A percentile compares a stretch with the other conserved stretches of the same genome.
phyloP scores from a whole-genome alignment of 1,140 invertebrate genomes.

The Mylabris phalerata region DNA sequence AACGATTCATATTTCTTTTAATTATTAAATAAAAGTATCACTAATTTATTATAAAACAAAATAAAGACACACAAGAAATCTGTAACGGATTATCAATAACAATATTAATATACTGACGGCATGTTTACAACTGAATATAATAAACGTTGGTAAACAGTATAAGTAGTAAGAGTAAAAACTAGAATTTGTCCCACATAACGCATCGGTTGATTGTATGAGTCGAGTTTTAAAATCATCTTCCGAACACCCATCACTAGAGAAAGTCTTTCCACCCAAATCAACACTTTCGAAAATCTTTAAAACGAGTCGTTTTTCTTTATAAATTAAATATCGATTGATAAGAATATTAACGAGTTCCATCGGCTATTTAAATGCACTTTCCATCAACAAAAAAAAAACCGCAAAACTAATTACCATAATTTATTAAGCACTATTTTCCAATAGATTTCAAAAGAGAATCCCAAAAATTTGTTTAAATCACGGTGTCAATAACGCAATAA shows the following conservation, averaged over 20 bases:
- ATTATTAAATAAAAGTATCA: no score
- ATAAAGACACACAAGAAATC: no score
- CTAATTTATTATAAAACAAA: no score
- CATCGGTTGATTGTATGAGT: constrained; percentile 14
- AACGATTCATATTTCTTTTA: no score
- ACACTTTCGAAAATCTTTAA: constrained; percentile 11
- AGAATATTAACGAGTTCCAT: not conserved
- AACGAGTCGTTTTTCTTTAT: constrained; percentile 1
- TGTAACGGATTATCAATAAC: no score
- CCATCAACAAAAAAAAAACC: not conserved
- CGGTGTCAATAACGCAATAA: not conserved
- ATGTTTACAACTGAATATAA: no score
- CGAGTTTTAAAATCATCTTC: constrained; percentile 7
- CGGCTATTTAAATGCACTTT: not conserved
- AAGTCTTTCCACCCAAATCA: constrained; percentile 1
- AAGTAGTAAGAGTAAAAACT: constrained; percentile 16
- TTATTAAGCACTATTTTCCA: no score
- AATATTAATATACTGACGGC: no score
- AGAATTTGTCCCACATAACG: constrained; percentile 14
- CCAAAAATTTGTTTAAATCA: no score
- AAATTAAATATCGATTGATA: not conserved
- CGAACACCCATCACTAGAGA: constrained; percentile 13
- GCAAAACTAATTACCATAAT: not conserved
- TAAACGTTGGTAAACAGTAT: constrained; percentile 3
- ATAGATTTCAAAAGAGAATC: no score